A percentile compares a stretch with the other conserved stretches of the same genome.
These are phyloP conservation scores for Heliconius himera DNA, from an alignment of 1,140 invertebrate species.

Conservation along the genomic window DNA sequence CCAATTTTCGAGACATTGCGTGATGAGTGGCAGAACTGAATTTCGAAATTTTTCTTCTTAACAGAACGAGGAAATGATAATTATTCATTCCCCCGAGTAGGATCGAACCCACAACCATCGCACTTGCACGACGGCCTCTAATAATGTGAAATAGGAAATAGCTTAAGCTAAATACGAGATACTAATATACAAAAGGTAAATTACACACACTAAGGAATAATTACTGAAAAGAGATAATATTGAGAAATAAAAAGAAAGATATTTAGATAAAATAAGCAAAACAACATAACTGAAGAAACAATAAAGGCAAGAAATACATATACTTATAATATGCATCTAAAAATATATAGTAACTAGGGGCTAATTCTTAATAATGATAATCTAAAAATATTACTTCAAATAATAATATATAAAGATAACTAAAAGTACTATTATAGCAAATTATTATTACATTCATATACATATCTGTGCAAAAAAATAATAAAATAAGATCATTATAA, in stretches of 20 bases:
- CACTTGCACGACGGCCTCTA: too few species aligned
- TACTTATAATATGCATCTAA: not conserved
- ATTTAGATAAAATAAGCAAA: not conserved
- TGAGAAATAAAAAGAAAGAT: not conserved
- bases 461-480: not conserved
- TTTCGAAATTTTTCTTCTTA: too few species aligned
- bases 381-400: not conserved
- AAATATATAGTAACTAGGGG: not conserved
- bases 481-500: too few species aligned
- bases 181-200: not conserved
- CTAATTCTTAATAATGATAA: too few species aligned
- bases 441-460: not conserved
- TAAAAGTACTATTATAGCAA: not conserved
- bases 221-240: not conserved
- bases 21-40: too few species aligned
- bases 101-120: too few species aligned
- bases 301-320: not conserved
- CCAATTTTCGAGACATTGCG: too few species aligned
- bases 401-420: not conserved
- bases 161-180: not conserved
- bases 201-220: not conserved
- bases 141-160: constrained; percentile 34
- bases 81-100: too few species aligned
- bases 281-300: not conserved
- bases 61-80: too few species aligned